Percentiles rank a stretch among this genome's conserved stretches.
phyloP scores from a whole-genome alignment of 2,113 vertebrate species.

The Danionella cerebrum region DNA sequence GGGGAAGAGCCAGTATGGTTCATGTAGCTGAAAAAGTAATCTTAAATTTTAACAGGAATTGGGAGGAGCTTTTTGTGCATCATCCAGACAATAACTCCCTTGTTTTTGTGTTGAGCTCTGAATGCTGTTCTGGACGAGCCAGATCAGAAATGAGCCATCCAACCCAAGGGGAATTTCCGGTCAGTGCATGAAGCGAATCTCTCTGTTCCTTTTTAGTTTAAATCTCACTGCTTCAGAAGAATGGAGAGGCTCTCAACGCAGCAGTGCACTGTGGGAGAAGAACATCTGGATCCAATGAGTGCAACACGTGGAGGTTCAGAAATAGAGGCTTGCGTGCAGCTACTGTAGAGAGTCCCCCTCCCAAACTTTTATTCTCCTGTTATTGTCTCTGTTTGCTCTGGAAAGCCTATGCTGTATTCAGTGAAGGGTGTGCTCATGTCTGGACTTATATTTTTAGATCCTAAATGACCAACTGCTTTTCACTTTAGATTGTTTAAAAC shows the following conservation, averaged over 20 bases:
- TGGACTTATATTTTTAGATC: too few relatives aligned
- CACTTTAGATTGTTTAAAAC: too few relatives aligned
- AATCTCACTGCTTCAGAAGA: background rate
- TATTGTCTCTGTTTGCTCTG: too few relatives aligned
- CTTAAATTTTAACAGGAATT: too few relatives aligned
- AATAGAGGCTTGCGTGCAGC: slow-evolving; percentile 4
- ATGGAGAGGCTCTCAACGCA: too few relatives aligned
- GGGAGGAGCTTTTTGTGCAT: too few relatives aligned
- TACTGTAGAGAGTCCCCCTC: slow-evolving; percentile 3
- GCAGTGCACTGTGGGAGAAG: background rate
- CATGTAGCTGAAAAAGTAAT: too few relatives aligned
- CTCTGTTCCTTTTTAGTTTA: background rate
- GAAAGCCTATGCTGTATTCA: too few relatives aligned
- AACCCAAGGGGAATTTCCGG: background rate
- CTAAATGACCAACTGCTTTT: too few relatives aligned
- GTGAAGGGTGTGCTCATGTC: too few relatives aligned
- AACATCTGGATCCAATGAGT: slow-evolving; percentile 30
- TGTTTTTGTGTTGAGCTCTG: background rate
- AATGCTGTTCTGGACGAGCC: background rate
- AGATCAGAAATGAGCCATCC: background rate
- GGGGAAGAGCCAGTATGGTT: too few relatives aligned
- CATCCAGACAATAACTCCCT: too few relatives aligned
- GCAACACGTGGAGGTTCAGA: background rate
- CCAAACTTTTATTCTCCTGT: background rate
- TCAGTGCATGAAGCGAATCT: background rate